Percentiles rank a stretch among this genome's conserved stretches.
These are phyloP conservation scores for Holotrichia oblita DNA, from an alignment of 1,140 invertebrate species.

Conservation along the genomic window DNA sequence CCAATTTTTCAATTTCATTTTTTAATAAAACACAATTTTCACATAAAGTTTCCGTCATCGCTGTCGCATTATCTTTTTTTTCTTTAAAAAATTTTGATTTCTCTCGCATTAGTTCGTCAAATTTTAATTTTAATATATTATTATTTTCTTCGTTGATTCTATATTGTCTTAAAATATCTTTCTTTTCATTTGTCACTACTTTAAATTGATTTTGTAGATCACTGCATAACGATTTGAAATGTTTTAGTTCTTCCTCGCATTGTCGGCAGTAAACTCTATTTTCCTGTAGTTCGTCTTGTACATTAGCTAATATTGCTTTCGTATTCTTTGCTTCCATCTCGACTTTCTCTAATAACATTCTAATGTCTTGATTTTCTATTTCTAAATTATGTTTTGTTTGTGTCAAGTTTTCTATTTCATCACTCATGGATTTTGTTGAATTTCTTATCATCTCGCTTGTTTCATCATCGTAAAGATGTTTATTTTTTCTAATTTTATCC, in stretches of 20 bases:
- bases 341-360: background rate
- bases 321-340: background rate
- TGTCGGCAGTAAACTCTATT: background rate
- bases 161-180: background rate
- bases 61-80: background rate
- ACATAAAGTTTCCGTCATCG: background rate
- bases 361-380: conserved; percentile 4
- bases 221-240: background rate
- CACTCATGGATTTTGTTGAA: background rate
- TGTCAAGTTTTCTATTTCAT: conserved; percentile 20
- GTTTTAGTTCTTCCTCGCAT: conserved; percentile 1
- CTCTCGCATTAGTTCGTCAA: background rate
- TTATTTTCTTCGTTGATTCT: background rate
- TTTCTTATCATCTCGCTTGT: background rate
- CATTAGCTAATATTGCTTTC: background rate
- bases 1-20: conserved; percentile 36
- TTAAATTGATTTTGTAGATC: background rate
- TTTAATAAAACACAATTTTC: conserved; percentile 28
- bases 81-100: conserved; percentile 1
- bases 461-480: background rate
- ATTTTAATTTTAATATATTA: background rate
- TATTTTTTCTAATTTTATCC: conserved; percentile 34
- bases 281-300: background rate
- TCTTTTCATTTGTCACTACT: background rate
- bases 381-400: conserved; percentile 21